Conservation (phyloP, 2,113 vertebrate genomes). For the Phyllostomus hastatus region DNA sequence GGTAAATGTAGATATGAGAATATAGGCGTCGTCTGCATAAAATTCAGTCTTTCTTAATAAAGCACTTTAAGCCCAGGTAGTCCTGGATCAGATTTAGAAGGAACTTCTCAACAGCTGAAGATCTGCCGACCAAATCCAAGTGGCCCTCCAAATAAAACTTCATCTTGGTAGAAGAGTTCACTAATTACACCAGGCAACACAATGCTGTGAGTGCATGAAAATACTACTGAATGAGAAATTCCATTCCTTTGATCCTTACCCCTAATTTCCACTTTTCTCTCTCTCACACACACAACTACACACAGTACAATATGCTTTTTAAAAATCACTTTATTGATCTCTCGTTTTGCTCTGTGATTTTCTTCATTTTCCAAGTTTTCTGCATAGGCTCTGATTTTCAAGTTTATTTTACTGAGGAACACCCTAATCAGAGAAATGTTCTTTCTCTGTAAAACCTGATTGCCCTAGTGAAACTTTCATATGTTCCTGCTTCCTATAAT, state of each 20-base stretch:
- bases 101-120: background rate
- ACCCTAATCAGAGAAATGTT: background rate
- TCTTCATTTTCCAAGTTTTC: background rate
- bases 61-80: background rate
- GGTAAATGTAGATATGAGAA: background rate
- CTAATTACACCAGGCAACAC: background rate
- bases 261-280: background rate
- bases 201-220: background rate
- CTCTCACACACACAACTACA: no score
- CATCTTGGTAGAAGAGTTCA: background rate
- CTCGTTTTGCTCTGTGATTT: background rate
- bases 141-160: background rate
- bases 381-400: background rate
- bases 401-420: constrained; percentile 18
- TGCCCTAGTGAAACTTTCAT: background rate
- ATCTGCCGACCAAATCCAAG: background rate
- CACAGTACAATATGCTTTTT: no score
- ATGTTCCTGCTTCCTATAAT: background rate
- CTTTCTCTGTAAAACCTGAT: background rate
- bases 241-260: background rate
- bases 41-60: background rate
- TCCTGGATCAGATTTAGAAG: background rate
- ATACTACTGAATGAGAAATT: background rate
- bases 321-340: background rate
- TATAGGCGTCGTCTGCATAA: background rate